These are phyloP conservation scores for Burhinus bistriatus DNA, from an alignment of 2,113 vertebrate genomes.

Conservation along the genomic window DNA sequence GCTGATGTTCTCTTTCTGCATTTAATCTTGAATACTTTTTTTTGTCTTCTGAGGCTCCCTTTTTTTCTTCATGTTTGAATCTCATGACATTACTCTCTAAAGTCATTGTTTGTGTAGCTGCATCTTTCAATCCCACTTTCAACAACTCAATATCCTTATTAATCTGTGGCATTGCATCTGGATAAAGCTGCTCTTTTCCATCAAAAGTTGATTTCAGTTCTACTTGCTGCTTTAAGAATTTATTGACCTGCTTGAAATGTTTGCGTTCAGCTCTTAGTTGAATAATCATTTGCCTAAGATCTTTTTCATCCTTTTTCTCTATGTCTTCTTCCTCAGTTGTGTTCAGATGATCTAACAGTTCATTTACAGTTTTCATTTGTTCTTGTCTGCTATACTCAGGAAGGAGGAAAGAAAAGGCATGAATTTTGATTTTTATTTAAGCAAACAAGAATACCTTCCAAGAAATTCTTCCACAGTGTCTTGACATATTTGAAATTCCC, in stretches of 20 bases:
- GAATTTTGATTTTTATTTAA: conserved; percentile 36
- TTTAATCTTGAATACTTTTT: not conserved
- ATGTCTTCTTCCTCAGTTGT: conserved; percentile 71
- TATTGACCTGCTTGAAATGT: conserved; percentile 63
- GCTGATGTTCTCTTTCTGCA: conserved; percentile 12
- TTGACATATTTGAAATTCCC: not conserved
- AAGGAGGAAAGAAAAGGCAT: not conserved
- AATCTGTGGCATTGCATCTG: conserved; percentile 18
- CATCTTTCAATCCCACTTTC: conserved; percentile 66
- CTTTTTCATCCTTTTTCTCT: conserved; percentile 74
- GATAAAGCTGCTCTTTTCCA: conserved; percentile 29
- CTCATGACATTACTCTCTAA: not conserved
- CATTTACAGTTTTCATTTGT: conserved; percentile 63
- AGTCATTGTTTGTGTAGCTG: conserved; percentile 58
- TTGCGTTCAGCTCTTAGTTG: conserved; percentile 71
- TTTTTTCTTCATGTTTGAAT: conserved; percentile 4
- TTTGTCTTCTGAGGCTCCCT: conserved; percentile 34
- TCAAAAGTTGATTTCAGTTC: conserved; percentile 51
- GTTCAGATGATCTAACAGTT: conserved; percentile 74
- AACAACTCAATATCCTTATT: conserved; percentile 41
- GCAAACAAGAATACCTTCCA: conserved; percentile 10
- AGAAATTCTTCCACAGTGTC: not conserved
- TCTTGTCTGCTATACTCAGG: conserved; percentile 66
- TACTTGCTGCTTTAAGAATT: conserved; percentile 64
- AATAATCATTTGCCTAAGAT: conserved; percentile 72